These are phyloP conservation scores for Tinamus guttatus DNA, from an alignment of 2,113 vertebrate species.

Conservation along the genomic window DNA sequence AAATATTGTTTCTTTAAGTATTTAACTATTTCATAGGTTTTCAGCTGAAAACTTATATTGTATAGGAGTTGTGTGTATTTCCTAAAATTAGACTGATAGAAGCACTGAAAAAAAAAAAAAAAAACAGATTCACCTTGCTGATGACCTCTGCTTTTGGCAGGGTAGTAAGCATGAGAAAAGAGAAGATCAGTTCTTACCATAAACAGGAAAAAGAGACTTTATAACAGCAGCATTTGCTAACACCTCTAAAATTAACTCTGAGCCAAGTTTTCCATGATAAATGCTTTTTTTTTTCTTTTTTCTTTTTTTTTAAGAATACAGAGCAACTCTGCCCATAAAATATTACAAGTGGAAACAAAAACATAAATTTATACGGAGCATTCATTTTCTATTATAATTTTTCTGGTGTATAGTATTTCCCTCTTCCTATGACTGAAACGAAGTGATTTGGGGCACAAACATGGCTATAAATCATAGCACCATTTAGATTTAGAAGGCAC, in stretches of 20 bases:
- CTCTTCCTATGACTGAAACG: background rate
- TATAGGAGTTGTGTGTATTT: background rate
- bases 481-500: background rate
- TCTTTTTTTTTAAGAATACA: constrained; percentile 30
- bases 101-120: constrained; percentile 9
- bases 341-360: constrained; percentile 28
- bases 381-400: background rate
- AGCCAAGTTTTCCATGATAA: constrained; percentile 38
- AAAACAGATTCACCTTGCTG: constrained; percentile 41
- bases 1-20: background rate
- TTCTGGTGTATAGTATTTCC: background rate
- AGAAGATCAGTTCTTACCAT: constrained; percentile 41
- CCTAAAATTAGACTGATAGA: background rate
- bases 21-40: background rate
- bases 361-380: background rate
- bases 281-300: background rate
- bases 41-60: background rate
- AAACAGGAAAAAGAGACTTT: constrained; percentile 58
- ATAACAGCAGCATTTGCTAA: constrained; percentile 26
- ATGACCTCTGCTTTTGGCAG: constrained; percentile 49
- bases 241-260: constrained; percentile 62
- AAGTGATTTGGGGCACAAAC: background rate
- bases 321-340: constrained; percentile 9
- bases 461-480: background rate
- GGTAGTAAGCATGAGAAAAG: background rate